Evolutionary conservation across 2,113 vertebrate genomes (phyloP), one percentile per base, ranked within the genome.

Genomic region (Podarcis raffonei): DNA sequence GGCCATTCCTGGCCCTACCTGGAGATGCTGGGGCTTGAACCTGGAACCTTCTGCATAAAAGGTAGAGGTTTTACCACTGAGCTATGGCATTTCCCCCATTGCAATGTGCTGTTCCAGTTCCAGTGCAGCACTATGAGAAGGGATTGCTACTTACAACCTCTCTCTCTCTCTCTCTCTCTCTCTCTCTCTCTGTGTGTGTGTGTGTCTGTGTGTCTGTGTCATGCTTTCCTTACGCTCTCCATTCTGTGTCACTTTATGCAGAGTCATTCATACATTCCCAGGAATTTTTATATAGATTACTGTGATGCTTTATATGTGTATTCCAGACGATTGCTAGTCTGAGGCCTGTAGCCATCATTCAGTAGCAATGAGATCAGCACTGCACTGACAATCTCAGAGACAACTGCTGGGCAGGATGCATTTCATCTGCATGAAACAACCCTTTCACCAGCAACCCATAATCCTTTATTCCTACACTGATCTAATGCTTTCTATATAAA

Each of bases 381-480:
- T 88, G 74, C 95, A 94, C 85, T 83, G 90, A 81, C n/a, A 30
- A 81, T 86, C 32, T 77, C 84, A 93, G 92, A 42, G 25, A 65
- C 84, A 32, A 91, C 87, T 94, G 88, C 86, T 53, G 42, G 16
- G 39, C 18, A 13, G 79, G 72, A 91, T 62, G 53, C 23, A 25
- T 32, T 75, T 93, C 80, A 5, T 82, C 84, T 87, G 18, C 72
- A 48, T 0, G 7, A 85, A n/a, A 65, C 84, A 90, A 85, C 75
- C 65, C 72, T 83, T 95, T 93, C 39, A 71, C 5, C 93, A 93
- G 95, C 92, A 59, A 74, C 85, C 81, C 84, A 80, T 89, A 93
- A 95, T 80, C 37, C 91, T 89, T 90, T 94, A 86, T 95, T 95
- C 94, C 93, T 94, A 93, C 80, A 85, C 74, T 89, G 81, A 83